Percentiles rank a stretch among this genome's conserved stretches.
phyloP scores from a whole-genome alignment of 2,888 invertebrate genomes.

The Pseudococcus longispinus region DNA sequence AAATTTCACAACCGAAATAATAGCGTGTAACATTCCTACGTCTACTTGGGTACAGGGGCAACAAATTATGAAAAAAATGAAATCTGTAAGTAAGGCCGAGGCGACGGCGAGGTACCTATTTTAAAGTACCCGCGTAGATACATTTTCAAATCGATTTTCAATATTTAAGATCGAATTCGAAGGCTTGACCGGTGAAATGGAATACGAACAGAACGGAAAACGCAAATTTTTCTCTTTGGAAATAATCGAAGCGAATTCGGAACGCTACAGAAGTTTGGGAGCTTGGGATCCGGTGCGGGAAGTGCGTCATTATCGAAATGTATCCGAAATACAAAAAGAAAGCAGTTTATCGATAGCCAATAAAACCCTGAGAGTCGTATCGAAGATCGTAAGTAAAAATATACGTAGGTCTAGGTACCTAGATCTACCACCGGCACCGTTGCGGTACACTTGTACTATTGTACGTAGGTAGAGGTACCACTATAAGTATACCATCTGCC shows the following conservation, averaged over 20 bases:
- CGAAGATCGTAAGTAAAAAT: conserved; percentile 70
- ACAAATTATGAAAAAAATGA: conserved; percentile 49
- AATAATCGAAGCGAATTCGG: conserved; percentile 70
- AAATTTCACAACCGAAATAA: conserved; percentile 24
- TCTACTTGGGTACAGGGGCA: conserved; percentile 18
- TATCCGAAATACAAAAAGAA: conserved; percentile 61
- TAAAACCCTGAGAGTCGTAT: conserved; percentile 74
- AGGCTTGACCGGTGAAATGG: conserved; percentile 79
- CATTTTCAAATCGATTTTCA: not conserved
- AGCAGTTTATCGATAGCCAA: conserved; percentile 73
- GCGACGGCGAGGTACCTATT: not conserved
- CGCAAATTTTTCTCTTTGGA: conserved; percentile 75
- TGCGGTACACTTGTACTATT: too few relatives aligned
- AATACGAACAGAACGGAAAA: conserved; percentile 77
- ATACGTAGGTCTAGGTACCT: not conserved
- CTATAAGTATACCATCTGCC: too few relatives aligned
- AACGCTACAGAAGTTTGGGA: conserved; percentile 69
- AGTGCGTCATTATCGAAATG: conserved; percentile 66
- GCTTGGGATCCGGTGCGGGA: conserved; percentile 73
- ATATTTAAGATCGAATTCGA: conserved; percentile 61
- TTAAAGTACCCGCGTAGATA: not conserved
- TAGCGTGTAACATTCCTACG: not conserved
- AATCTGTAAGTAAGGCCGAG: conserved; percentile 1
- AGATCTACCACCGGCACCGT: too few relatives aligned
- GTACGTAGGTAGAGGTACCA: too few relatives aligned